Percentiles rank a stretch among this genome's conserved stretches.
Conservation (phyloP, 2,113 vertebrate species). For the Istiophorus platypterus region DNA sequence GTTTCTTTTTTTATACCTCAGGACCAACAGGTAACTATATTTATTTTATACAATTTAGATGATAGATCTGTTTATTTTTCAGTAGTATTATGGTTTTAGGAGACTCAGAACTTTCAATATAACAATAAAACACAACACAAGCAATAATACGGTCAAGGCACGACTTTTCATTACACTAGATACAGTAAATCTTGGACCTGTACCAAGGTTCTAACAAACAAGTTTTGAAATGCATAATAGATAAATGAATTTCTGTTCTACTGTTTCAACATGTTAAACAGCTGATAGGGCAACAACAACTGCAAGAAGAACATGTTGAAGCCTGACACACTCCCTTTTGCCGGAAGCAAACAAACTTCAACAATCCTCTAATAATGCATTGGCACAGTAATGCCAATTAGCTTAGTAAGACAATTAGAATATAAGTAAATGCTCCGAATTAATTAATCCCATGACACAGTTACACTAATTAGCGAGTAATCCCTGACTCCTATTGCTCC, state of each 20-base stretch:
- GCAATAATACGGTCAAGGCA: neutral
- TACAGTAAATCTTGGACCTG: neutral
- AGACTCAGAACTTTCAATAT: neutral
- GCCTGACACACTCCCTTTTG: conserved; percentile 24
- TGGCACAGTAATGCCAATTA: conserved; percentile 70
- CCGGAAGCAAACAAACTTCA: conserved; percentile 63
- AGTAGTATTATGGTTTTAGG: neutral
- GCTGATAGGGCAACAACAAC: conserved; percentile 19
- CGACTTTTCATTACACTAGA: neutral
- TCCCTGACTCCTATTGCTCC: conserved; percentile 74
- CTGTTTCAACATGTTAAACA: conserved; percentile 25
- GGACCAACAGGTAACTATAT: neutral
- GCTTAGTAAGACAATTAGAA: conserved; percentile 62
- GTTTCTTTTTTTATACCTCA: neutral
- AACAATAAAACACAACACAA: neutral
- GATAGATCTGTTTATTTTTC: neutral
- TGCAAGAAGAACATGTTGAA: neutral
- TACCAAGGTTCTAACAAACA: neutral
- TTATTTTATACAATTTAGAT: neutral
- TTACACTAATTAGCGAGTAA: conserved; percentile 76
- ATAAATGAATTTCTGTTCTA: conserved; percentile 16
- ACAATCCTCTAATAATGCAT: conserved; percentile 9
- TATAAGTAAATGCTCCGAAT: conserved; percentile 77
- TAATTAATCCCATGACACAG: conserved; percentile 79
- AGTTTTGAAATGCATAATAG: neutral